phyloP scores from a whole-genome alignment of 2,888 invertebrate genomes.

The Tyria jacobaeae region DNA sequence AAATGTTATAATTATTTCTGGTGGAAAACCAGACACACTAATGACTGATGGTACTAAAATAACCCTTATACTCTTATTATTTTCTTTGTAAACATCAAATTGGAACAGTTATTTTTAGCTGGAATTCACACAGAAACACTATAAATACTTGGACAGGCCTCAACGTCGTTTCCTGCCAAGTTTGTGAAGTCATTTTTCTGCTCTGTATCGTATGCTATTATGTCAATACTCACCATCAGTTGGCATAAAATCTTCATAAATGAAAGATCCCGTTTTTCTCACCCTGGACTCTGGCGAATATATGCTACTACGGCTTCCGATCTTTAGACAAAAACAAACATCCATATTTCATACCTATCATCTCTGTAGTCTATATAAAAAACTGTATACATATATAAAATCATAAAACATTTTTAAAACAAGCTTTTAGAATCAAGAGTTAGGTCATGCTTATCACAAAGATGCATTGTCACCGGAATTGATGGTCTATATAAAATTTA shows the following conservation, averaged over 20 bases:
- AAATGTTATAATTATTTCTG: neutral
- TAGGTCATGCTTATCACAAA: too few species aligned
- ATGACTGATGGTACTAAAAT: constrained; percentile 1
- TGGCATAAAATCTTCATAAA: constrained; percentile 99
- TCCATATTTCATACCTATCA: too few species aligned
- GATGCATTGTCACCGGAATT: too few species aligned
- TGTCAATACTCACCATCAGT: constrained; percentile 93
- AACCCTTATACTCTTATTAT: constrained; percentile 9
- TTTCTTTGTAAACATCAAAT: constrained; percentile 19
- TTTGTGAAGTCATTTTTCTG: constrained; percentile 8
- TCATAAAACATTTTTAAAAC: too few species aligned
- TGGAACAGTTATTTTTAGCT: constrained; percentile 31
- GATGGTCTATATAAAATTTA: too few species aligned
- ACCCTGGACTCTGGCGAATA: constrained; percentile 99
- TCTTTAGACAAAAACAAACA: constrained; percentile 86
- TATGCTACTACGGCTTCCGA: constrained; percentile 99
- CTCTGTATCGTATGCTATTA: neutral
- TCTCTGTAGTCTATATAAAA: too few species aligned
- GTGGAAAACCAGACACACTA: neutral
- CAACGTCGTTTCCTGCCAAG: constrained; percentile 14
- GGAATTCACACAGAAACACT: constrained; percentile 16
- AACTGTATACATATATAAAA: too few species aligned
- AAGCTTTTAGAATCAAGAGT: too few species aligned
- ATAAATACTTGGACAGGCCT: constrained; percentile 23
- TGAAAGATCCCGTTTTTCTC: constrained; percentile 98